These are phyloP conservation scores for Tetraneura akinire DNA, from an alignment of 1,140 invertebrate species.

Conservation along the genomic window DNA sequence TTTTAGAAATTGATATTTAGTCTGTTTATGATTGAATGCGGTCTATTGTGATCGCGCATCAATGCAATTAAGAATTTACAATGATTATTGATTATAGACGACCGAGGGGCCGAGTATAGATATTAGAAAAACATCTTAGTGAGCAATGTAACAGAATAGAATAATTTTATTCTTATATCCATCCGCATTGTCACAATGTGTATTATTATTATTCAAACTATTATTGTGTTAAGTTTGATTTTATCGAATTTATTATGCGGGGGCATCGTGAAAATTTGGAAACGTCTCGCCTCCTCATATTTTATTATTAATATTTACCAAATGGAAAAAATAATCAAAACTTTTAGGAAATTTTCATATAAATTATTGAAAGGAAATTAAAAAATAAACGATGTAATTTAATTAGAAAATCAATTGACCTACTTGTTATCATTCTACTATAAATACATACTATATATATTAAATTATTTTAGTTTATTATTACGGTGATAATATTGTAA, in stretches of 20 bases:
- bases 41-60: neutral
- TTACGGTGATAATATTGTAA: no score
- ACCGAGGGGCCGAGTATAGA: neutral
- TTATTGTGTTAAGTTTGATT: constrained; percentile 11
- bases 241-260: neutral
- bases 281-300: neutral
- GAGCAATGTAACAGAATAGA: neutral
- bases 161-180: constrained; percentile 5
- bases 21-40: constrained; percentile 2
- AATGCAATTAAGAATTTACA: constrained; percentile 26
- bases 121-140: neutral
- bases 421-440: no score
- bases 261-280: neutral
- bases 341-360: no score
- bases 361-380: no score
- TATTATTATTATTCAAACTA: neutral
- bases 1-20: constrained; percentile 37
- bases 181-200: constrained; percentile 2
- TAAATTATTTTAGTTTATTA: no score
- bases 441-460: no score
- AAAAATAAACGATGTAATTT: no score
- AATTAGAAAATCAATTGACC: no score
- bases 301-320: neutral
- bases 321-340: no score
- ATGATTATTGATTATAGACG: no score